These are phyloP conservation scores for Cariama cristata DNA, from an alignment of 2,113 vertebrate species.

Conservation along the genomic window DNA sequence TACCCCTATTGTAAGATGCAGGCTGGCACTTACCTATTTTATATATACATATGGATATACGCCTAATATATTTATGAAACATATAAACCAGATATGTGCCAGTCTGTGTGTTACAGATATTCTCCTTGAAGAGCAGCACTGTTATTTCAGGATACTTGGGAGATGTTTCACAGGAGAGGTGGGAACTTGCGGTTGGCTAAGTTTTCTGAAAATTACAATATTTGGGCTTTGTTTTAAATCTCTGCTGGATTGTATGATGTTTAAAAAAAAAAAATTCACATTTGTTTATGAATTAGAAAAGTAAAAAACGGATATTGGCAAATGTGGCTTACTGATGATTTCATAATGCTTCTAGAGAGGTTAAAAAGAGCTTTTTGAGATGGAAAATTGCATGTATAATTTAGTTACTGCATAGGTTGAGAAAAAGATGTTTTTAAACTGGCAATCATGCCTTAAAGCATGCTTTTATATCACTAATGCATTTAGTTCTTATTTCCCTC, in stretches of 20 bases:
- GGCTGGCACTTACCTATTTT: background rate
- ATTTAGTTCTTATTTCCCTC: background rate
- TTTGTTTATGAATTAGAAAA: background rate
- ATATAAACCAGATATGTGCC: background rate
- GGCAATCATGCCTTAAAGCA: background rate
- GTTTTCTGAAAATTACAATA: background rate
- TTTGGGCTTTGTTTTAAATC: background rate
- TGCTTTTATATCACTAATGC: background rate
- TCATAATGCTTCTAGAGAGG: background rate
- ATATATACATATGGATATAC: rapidly evolving
- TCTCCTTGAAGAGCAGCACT: background rate
- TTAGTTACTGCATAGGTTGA: background rate
- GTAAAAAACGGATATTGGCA: rapidly evolving
- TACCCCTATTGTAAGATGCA: background rate
- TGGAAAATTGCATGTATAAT: background rate
- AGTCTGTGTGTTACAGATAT: background rate
- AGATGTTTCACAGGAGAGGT: background rate
- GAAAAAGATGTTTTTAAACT: background rate
- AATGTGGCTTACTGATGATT: background rate
- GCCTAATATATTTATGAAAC: rapidly evolving
- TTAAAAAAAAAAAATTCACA: background rate
- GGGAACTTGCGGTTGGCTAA: background rate
- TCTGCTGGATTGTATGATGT: background rate
- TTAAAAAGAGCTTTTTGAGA: background rate
- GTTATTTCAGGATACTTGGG: background rate